A percentile compares a stretch with the other conserved stretches of the same genome.
These are phyloP conservation scores for Thysanoteuthis rhombus DNA, from an alignment of 2,888 invertebrate species.

Conservation along the genomic window DNA sequence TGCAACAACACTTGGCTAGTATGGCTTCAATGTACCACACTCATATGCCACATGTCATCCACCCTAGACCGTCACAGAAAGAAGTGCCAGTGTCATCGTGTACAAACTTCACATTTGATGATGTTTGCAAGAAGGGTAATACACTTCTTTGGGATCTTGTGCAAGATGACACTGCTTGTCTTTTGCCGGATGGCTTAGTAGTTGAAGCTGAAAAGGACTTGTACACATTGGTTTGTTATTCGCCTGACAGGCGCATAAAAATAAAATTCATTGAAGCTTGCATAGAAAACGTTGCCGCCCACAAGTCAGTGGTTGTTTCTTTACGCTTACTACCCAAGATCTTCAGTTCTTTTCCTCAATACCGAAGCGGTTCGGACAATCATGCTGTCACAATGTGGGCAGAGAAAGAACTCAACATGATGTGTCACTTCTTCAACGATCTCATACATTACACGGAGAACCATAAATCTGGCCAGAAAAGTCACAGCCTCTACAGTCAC, in stretches of 20 bases:
- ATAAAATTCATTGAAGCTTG: slow-evolving; percentile 96
- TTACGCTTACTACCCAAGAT: slow-evolving; percentile 87
- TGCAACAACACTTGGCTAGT: slow-evolving; percentile 65
- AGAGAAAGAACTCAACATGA: slow-evolving; percentile 90
- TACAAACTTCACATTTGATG: slow-evolving; percentile 65
- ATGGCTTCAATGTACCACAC: slow-evolving; percentile 67
- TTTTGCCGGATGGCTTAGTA: slow-evolving; percentile 88
- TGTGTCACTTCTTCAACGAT: slow-evolving; percentile 90
- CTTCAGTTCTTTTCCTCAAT: slow-evolving; percentile 87
- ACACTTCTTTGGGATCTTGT: slow-evolving; percentile 93
- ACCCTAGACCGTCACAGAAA: slow-evolving; percentile 47
- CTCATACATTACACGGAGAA: slow-evolving; percentile 76
- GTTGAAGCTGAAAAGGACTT: slow-evolving; percentile 93
- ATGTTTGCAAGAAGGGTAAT: slow-evolving; percentile 88
- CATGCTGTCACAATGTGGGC: slow-evolving; percentile 81
- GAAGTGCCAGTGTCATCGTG: slow-evolving; percentile 39
- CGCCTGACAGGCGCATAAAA: slow-evolving; percentile 86
- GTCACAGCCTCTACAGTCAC: slow-evolving; percentile 51
- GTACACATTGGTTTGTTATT: slow-evolving; percentile 83
- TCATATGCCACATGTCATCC: slow-evolving; percentile 57
- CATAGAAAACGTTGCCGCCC: slow-evolving; percentile 85
- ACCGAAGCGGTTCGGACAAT: slow-evolving; percentile 82
- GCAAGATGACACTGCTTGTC: slow-evolving; percentile 77
- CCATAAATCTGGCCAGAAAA: slow-evolving; percentile 2
- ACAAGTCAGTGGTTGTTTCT: slow-evolving; percentile 90